Percentiles rank a stretch among this genome's conserved stretches.
These are phyloP conservation scores for Tinea pellionella DNA, from an alignment of 2,888 invertebrate species.

Conservation along the genomic window DNA sequence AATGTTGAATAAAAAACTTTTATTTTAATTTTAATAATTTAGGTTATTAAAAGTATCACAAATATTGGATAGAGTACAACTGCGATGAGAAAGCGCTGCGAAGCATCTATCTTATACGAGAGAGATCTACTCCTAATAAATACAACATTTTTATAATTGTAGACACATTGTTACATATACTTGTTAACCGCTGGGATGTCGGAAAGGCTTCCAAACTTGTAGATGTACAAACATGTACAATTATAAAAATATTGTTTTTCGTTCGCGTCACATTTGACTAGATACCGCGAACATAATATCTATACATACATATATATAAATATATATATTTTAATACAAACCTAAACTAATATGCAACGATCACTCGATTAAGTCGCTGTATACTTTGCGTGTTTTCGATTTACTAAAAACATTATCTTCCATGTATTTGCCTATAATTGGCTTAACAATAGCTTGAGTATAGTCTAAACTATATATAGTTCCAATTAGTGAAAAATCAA, in stretches of 20 bases:
- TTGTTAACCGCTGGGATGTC: no score
- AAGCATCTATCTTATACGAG: conserved; percentile 5
- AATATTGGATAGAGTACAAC: not conserved
- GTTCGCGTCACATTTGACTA: not conserved
- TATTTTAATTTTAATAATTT: conserved; percentile 62
- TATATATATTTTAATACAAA: not conserved
- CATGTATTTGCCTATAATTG: no score
- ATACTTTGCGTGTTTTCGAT: no score
- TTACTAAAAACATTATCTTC: no score
- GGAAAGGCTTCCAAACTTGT: no score
- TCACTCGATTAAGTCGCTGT: no score
- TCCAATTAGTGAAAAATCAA: no score
- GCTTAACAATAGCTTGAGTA: no score
- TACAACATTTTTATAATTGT: not conserved
- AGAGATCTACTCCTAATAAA: not conserved
- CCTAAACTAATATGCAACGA: not conserved
- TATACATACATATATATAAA: not conserved
- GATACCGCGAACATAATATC: not conserved
- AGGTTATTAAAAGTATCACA: conserved; percentile 54
- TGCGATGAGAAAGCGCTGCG: not conserved
- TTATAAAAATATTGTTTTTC: not conserved
- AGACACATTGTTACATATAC: not conserved
- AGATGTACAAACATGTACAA: not conserved
- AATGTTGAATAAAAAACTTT: conserved; percentile 47
- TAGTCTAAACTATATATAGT: no score